Evolutionary conservation across 2,888 invertebrate genomes (phyloP), one percentile per base, ranked within the genome.

Genomic region (Aspidapion aeneum): DNA sequence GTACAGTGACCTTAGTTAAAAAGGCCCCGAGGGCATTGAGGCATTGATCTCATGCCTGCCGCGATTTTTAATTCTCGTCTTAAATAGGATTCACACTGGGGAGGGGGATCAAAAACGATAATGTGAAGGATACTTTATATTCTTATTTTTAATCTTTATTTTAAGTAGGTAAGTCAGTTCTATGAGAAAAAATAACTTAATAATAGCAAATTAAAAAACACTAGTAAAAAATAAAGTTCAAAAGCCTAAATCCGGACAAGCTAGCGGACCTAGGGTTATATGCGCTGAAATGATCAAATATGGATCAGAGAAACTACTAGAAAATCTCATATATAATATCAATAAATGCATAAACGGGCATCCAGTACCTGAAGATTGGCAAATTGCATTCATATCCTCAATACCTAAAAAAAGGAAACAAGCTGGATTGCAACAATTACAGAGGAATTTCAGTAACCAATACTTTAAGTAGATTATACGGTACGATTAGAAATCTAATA

Each of bases 1-100:
- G n/a, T n/a, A n/a, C n/a, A n/a, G n/a, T n/a, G n/a, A n/a, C n/a
- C n/a, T n/a, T n/a, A n/a, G n/a, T n/a, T n/a, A 63, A 66, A 64
- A 68, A 55, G 65, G 58, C n/a, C n/a, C n/a, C n/a, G n/a, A n/a
- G n/a, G n/a, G n/a, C n/a, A n/a, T n/a, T n/a, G 60, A 57, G 21
- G 61, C 64, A 66, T 65, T 65, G 65, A 65, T 65, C 62, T 60
- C 63, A 60, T 60, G 12, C 35, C 35, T 35, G 35, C 12, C 35
- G 35, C 35, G 35, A 35, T 35, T 35, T 35, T 35, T 35, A 35
- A 35, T 35, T 35, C n/a, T n/a, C 35, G 35, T 35, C 35, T 35
- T 35, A 3, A 35, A 35, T 35, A 35, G 35, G 35, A 3, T 35
- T 35, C 12, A 35, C n/a, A n/a, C n/a, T n/a, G n/a, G n/a, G n/a